Conservation (phyloP, 2,888 invertebrate genomes). For the Hypercompe scribonia region DNA sequence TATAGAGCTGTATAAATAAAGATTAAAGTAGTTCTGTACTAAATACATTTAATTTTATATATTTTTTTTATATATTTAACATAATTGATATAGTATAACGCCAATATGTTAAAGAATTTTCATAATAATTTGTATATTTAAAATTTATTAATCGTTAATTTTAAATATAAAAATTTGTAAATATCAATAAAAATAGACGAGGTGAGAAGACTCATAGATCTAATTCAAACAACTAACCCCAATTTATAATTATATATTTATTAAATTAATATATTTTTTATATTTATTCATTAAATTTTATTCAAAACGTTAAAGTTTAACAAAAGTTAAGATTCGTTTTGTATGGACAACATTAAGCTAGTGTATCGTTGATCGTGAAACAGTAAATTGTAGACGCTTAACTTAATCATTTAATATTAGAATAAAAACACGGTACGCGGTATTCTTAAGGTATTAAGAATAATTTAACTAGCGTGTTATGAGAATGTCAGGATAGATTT, state of each 20-base stretch:
- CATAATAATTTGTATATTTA: slow-evolving; percentile 5
- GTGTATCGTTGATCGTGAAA: no score
- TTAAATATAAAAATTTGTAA: slow-evolving; percentile 1
- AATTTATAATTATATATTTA: slow-evolving; percentile 4
- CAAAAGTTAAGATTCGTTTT: neutral
- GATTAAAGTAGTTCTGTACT: neutral
- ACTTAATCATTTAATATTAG: no score
- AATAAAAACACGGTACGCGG: no score
- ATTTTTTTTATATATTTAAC: neutral
- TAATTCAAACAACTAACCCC: neutral
- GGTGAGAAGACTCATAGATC: neutral
- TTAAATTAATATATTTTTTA: neutral
- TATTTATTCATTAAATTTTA: neutral
- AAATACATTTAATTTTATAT: neutral
- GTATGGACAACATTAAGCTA: no score
- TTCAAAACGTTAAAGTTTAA: neutral
- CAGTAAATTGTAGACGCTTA: no score
- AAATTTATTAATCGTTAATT: slow-evolving; percentile 9
- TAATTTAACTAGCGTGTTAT: neutral
- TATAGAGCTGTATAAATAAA: slow-evolving; percentile 1
- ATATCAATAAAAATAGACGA: slow-evolving; percentile 14
- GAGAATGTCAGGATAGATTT: neutral
- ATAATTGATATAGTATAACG: neutral
- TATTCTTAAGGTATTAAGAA: no score
- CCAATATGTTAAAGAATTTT: slow-evolving; percentile 2